Base-by-base conservation (phyloP, 2,888 invertebrate genomes). In the Aelia acuminata region DNA sequence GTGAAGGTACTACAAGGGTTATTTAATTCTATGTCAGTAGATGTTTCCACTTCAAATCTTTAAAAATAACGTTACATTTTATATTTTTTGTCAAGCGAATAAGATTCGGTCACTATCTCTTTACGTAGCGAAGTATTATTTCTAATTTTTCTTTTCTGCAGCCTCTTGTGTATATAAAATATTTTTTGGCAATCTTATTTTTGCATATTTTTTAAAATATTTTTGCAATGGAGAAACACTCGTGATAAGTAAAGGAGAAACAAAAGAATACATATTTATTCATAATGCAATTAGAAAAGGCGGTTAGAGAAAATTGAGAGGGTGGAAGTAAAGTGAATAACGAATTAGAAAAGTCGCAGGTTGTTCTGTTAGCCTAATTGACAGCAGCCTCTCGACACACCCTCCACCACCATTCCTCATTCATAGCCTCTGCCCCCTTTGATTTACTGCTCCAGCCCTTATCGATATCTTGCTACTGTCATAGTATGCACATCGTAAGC, bases 261-360 rank as follows among this genome's bases (percentile, higher is more conserved):
- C 63, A 31, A 31, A 63, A 5, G 63, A 63, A 63, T 63, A 35
- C 31, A 35, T 15, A 63, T 63, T 63, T 63, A 63, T 63, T 63
- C 63, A 63, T 63, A 63, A 63, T 63, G 63, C 63, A 63, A 63
- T 63, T 63, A 63, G 63, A 31, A 63, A 63, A 31, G 63, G 63
- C 18, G 63, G 63, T 63, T 63, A 31, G 63, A 35, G 63, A 63
- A 63, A 63, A 63, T 18, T 13, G 63, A 63, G 57, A 7, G 0
- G 13, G 26, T n/a, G 0, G 26, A 4, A 57, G 18, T 63, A 43
- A 80, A 80, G 43, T 43, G 80, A 80, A 80, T 80, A 43, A 80
- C 43, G n/a, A 43, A 80, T 80, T 22, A 80, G 63, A 80, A 80
- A 80, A 80, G 39, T 80, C 80, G 80, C 80, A 80, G 80, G 43